A percentile compares a stretch with the other conserved stretches of the same genome.
phyloP scores from a whole-genome alignment of 2,888 invertebrate species.

The Luperina nickerlii region DNA sequence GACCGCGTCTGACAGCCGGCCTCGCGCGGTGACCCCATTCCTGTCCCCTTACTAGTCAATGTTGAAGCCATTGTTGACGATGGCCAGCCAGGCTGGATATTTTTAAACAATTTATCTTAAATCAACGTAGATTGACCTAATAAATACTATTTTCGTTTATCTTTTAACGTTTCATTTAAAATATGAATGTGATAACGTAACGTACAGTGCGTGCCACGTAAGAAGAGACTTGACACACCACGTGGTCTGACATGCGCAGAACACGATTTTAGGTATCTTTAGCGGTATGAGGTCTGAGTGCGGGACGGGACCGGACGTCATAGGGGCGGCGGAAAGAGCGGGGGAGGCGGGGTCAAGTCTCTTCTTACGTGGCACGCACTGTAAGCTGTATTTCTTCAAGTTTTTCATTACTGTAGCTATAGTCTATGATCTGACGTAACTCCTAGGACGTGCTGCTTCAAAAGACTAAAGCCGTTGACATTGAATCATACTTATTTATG shows the following conservation, averaged over 20 bases:
- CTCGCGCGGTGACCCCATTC: conserved; percentile 85
- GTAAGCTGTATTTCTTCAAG: conserved; percentile 20
- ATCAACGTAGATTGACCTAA: conserved; percentile 2
- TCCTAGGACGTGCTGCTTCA: conserved; percentile 49
- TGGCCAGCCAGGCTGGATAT: conserved; percentile 70
- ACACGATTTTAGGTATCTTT: too few relatives aligned
- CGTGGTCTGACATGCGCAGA: too few relatives aligned
- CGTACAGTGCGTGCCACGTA: too few relatives aligned
- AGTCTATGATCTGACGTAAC: conserved; percentile 72
- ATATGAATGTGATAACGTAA: background rate
- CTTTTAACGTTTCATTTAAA: background rate
- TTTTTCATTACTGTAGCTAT: conserved; percentile 50
- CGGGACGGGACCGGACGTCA: too few relatives aligned
- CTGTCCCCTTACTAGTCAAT: conserved; percentile 80
- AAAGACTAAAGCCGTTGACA: conserved; percentile 80
- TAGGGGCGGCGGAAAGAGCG: too few relatives aligned
- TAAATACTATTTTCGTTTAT: background rate
- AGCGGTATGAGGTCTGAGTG: too few relatives aligned
- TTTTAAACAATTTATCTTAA: conserved; percentile 68
- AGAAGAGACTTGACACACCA: too few relatives aligned
- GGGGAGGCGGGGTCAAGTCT: too few relatives aligned
- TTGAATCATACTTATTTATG: conserved; percentile 88
- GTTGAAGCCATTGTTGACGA: conserved; percentile 69
- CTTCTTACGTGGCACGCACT: too few relatives aligned
- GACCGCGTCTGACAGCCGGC: conserved; percentile 75